phyloP scores from a whole-genome alignment of 2,113 vertebrate genomes.

The Mus musculus region DNA sequence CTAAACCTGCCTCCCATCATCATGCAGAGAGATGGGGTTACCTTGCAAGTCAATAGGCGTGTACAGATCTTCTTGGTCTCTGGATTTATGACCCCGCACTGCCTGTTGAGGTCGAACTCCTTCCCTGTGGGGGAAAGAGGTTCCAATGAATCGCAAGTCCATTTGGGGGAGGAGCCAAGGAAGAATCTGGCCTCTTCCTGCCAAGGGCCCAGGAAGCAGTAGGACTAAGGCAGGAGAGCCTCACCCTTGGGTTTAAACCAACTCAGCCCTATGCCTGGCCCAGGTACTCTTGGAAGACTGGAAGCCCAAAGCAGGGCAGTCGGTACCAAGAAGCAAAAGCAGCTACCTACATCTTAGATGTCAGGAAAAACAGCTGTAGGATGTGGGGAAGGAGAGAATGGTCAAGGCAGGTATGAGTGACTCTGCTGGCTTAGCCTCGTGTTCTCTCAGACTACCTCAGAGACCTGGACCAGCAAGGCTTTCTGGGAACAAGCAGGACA shows the following conservation, averaged over 20 bases:
- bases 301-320: slow-evolving; percentile 9
- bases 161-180: neutral
- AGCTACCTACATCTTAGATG: slow-evolving; percentile 11
- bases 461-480: slow-evolving; percentile 4
- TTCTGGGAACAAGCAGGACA: neutral
- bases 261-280: neutral
- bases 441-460: neutral
- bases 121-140: slow-evolving; percentile 87
- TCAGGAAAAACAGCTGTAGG: slow-evolving; percentile 29
- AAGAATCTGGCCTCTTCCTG: slow-evolving; percentile 40
- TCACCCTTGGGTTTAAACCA: neutral
- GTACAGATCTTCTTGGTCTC: slow-evolving; percentile 97
- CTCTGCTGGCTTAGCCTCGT: neutral
- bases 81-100: slow-evolving; percentile 95
- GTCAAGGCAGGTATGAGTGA: neutral
- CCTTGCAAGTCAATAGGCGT: slow-evolving; percentile 96
- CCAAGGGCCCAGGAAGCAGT: slow-evolving; percentile 13
- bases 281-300: neutral
- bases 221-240: neutral
- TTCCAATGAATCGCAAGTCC: slow-evolving; percentile 18
- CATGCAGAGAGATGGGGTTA: slow-evolving; percentile 77
- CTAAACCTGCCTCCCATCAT: neutral
- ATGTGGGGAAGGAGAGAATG: neutral
- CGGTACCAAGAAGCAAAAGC: neutral
- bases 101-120: slow-evolving; percentile 95